A percentile compares a stretch with the other conserved stretches of the same genome.
Conservation (phyloP, 2,113 vertebrate species). For the Rutilus rutilus region DNA sequence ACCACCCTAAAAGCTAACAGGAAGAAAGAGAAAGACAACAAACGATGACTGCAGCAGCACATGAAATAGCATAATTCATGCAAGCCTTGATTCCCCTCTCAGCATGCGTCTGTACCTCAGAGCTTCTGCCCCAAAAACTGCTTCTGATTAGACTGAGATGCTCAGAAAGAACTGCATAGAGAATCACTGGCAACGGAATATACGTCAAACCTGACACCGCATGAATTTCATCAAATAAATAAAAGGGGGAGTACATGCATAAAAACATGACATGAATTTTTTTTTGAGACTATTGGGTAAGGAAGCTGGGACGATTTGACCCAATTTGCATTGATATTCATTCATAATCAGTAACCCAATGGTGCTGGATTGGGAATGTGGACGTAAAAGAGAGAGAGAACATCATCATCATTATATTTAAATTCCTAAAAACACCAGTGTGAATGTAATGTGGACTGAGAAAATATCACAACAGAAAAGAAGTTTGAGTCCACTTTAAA, state of each 20-base stretch:
- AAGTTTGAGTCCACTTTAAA: too few relatives aligned
- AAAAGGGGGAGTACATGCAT: neutral
- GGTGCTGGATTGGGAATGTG: neutral
- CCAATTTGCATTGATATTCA: conserved; percentile 10
- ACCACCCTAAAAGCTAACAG: conserved; percentile 27
- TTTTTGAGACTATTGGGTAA: neutral
- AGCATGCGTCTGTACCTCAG: conserved; percentile 58
- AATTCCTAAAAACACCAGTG: too few relatives aligned
- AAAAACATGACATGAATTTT: neutral
- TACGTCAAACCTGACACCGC: neutral
- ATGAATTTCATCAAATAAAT: conserved; percentile 21
- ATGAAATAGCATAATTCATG: conserved; percentile 74
- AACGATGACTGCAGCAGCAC: conserved; percentile 51
- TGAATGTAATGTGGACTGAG: too few relatives aligned
- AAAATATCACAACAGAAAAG: too few relatives aligned
- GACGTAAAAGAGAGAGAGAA: neutral
- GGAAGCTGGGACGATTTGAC: neutral
- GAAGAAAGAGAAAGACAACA: conserved; percentile 53
- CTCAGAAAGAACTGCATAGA: neutral
- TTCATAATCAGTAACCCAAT: conserved; percentile 3
- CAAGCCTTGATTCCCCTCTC: conserved; percentile 63
- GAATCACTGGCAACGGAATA: neutral
- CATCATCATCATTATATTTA: too few relatives aligned
- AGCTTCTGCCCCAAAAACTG: conserved; percentile 49
- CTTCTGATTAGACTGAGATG: conserved; percentile 31